These are phyloP conservation scores for Pitangus sulphuratus DNA, from an alignment of 2,797 vertebrate species.

Conservation along the genomic window DNA sequence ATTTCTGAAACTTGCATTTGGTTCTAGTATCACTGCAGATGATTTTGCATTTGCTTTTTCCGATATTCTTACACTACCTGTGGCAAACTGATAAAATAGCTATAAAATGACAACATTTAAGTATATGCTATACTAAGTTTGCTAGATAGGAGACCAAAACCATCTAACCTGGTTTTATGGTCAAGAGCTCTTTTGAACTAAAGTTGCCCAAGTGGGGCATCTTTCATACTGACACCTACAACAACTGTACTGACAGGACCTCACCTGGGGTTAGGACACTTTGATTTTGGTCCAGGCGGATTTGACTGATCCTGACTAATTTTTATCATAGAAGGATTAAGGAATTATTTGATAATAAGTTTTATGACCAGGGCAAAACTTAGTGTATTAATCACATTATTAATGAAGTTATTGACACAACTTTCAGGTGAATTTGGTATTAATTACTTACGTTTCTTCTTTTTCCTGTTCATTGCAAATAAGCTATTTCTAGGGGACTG, in stretches of 20 bases:
- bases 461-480: neutral
- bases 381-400: neutral
- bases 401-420: neutral
- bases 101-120: neutral
- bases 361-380: neutral
- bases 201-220: neutral
- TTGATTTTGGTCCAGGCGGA: neutral
- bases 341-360: neutral
- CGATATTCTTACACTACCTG: neutral
- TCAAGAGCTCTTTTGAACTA: neutral
- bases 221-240: neutral
- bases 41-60: neutral
- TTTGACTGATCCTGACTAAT: neutral
- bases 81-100: neutral
- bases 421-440: neutral
- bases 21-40: neutral
- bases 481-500: neutral
- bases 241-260: neutral
- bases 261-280: neutral
- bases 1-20: neutral
- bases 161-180: neutral
- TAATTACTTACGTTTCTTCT: neutral
- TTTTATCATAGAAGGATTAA: neutral
- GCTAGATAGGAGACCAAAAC: neutral
- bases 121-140: neutral